phyloP scores from a whole-genome alignment of 2,888 invertebrate genomes.

The Erebia ligea region DNA sequence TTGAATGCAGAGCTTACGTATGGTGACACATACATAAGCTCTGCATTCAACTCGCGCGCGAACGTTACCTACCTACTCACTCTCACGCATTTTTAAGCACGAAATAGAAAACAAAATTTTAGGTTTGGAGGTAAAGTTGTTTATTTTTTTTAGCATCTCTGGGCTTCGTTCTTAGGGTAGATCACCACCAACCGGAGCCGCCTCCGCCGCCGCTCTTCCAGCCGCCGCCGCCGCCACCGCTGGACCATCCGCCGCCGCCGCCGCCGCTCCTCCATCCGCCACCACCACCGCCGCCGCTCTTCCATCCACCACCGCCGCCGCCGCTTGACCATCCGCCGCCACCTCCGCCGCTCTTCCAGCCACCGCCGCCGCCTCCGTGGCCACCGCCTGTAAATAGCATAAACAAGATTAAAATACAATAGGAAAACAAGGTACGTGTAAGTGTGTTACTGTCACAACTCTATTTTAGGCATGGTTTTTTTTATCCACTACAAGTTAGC shows the following conservation, averaged over 20 bases:
- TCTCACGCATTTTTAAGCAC: too few relatives aligned
- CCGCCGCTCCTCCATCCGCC: conserved; percentile 44
- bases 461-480: too few relatives aligned
- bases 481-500: too few relatives aligned
- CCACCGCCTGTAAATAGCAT: conserved; percentile 30
- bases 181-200: conserved; percentile 71
- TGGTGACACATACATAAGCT: too few relatives aligned
- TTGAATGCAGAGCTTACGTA: too few relatives aligned
- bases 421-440: too few relatives aligned
- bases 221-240: conserved; percentile 42
- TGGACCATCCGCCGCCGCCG: conserved; percentile 42
- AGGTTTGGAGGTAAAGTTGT: conserved; percentile 59
- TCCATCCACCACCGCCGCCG: conserved; percentile 8
- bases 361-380: neutral
- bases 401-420: neutral
- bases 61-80: too few relatives aligned
- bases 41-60: too few relatives aligned
- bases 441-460: too few relatives aligned
- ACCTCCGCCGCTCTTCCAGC: conserved; percentile 43
- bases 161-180: conserved; percentile 35
- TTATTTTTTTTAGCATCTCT: conserved; percentile 55
- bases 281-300: conserved; percentile 47
- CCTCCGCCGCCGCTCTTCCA: conserved; percentile 42
- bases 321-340: conserved; percentile 28
- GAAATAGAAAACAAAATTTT: neutral